Percentiles rank a stretch among this genome's conserved stretches.
Conservation (phyloP, 2,888 invertebrate genomes). For the Fragum fragum region DNA sequence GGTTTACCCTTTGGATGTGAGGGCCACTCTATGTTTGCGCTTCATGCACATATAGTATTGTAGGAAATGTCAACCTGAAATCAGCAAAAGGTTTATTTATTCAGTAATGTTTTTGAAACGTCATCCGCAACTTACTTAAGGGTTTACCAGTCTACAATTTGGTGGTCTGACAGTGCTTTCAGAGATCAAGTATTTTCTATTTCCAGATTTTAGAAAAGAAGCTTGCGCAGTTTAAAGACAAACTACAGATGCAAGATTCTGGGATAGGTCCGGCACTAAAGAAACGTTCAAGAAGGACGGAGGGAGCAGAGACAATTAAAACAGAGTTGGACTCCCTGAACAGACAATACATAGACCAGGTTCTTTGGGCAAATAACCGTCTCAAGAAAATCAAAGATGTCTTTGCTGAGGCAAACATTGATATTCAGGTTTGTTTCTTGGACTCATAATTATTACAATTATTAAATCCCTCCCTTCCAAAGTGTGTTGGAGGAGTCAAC, state of each 20-base stretch:
- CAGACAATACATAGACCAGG: conserved; percentile 90
- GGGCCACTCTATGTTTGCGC: too few species aligned
- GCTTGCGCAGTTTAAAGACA: conserved; percentile 94
- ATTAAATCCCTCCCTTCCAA: too few species aligned
- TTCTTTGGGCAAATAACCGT: conserved; percentile 87
- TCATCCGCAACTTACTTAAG: too few species aligned
- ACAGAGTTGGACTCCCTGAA: conserved; percentile 94
- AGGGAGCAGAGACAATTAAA: conserved; percentile 92
- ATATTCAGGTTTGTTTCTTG: conserved; percentile 93
- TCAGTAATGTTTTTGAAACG: too few species aligned
- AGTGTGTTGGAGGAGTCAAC: too few species aligned
- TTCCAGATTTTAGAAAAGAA: conserved; percentile 86
- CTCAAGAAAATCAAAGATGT: conserved; percentile 88
- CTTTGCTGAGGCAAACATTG: conserved; percentile 82
- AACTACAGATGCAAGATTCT: conserved; percentile 88
- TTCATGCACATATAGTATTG: too few species aligned
- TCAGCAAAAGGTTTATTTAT: too few species aligned
- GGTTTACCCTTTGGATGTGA: too few species aligned
- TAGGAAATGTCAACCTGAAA: too few species aligned
- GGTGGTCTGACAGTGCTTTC: too few species aligned
- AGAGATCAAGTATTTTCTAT: neutral
- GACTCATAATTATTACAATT: too few species aligned
- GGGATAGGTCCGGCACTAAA: conserved; percentile 69
- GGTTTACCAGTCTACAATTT: too few species aligned
- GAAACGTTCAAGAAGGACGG: conserved; percentile 78